These are phyloP conservation scores for Argopecten irradians DNA, from an alignment of 1,140 invertebrate genomes.

Conservation along the genomic window DNA sequence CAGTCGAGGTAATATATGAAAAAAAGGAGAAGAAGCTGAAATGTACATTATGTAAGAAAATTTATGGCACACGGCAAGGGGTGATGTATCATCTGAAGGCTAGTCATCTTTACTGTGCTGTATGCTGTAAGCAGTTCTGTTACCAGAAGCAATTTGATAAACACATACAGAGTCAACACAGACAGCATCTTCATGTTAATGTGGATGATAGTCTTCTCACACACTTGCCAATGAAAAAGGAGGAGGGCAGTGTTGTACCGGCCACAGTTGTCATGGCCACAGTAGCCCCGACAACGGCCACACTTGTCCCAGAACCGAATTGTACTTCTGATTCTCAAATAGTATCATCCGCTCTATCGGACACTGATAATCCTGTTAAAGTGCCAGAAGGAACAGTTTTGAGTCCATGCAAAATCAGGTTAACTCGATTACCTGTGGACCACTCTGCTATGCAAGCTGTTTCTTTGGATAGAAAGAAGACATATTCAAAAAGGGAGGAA, in stretches of 20 bases:
- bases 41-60: conserved; percentile 1
- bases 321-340: background rate
- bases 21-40: background rate
- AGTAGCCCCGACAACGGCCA: too few relatives aligned
- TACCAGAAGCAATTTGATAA: background rate
- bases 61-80: background rate
- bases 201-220: background rate
- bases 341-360: background rate
- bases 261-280: too few relatives aligned
- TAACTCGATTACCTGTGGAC: background rate
- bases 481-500: background rate
- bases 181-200: background rate
- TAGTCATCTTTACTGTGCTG: background rate
- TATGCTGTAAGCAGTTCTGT: background rate
- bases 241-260: too few relatives aligned
- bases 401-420: background rate
- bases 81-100: background rate
- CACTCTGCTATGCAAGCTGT: background rate
- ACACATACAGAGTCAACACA: background rate
- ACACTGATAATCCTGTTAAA: background rate
- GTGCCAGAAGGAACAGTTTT: background rate
- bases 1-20: background rate
- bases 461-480: background rate
- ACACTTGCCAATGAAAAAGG: background rate
- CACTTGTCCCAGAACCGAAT: too few relatives aligned